Evolutionary conservation across 2,888 invertebrate genomes (phyloP), one percentile per base, ranked within the genome.

Genomic region (Drosophila basisetae): DNA sequence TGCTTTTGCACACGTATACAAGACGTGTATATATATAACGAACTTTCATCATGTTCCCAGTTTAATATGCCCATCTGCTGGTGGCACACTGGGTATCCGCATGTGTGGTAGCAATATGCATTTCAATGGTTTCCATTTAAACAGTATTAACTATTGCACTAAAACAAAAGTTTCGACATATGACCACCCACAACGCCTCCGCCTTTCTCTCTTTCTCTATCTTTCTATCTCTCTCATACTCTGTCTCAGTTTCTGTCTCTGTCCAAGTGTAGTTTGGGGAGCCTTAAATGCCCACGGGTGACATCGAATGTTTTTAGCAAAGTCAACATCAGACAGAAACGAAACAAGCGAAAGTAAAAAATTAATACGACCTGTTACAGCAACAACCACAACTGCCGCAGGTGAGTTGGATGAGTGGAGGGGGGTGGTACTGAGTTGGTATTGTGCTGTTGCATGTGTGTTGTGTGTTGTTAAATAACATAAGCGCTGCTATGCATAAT

Each of bases 401-500:
- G 0, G 41, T 2, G 4, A 13, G 13, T 10, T 18, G 13, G 6
- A 0, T 22, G 22, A 7, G 7, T 31, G 11, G 3, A 18, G 3
- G 7, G 7, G 11, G 3, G 37, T 39, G 18, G 5, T 16, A 16
- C 4, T 2, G 31, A 5, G 52, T 30, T 1, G 4, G n/a, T 30
- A 30, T 18, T 18, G 30, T 9, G 11, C 18, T 10, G 25, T 55
- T 31, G 22, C 6, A 56, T 52, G 18, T 6, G 52, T 22, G 4
- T 30, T 56, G 56, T n/a, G n/a, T 50, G 50, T 28, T 18, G 2
- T n/a, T 13, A n/a, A 31, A 30, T 18, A 13, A 11, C 50, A 30
- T 52, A n/a, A 31, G 30, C 33, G 53, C 47, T 53, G 61, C 43
- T 55, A 16, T 39, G 54, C 25, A 25, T 2, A 76, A 72, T 59